Base-by-base conservation (phyloP, 2,888 invertebrate species). In the Hyposoter didymator region DNA sequence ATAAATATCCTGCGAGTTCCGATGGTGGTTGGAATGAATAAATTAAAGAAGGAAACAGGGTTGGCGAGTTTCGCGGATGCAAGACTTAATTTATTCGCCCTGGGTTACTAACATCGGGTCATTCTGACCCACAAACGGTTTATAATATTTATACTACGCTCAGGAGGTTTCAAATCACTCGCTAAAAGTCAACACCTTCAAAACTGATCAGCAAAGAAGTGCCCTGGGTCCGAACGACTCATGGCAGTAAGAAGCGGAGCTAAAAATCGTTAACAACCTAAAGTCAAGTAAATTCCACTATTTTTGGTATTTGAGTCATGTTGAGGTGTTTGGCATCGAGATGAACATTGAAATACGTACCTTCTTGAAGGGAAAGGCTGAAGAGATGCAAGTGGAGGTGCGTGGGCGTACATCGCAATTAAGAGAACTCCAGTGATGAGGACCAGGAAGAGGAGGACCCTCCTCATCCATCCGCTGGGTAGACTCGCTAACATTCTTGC, bases 381-480 rank as follows among this genome's bases (percentile, higher is more conserved):
- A 1, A 93, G 90, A 2, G 94, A 93, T 7, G 90, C 93, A 52
- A 93, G 93, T 8, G 93, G 93, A 64, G 94, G 94, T 75, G 93
- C 91, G 87, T 93, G 92, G 52, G 94, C 92, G 91, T 95, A 95
- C 92, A 95, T 94, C 82, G 95, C 95, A 87, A 95, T 93, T 88
- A 95, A 93, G 74, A 95, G 93, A 74, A 94, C 93, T 79, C 95
- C 94, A 86, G 95, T 95, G 90, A 95, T 92, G 87, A 95, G 90
- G 88, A 94, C 94, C 83, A 94, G 95, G 89, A 94, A 94, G 92
- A 94, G 95, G 93, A 95, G 95, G 93, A 92, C 95, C 91, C 94
- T 94, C 94, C 95, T 94, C 92, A 95, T 93, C 92, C 95, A 95
- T 89, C 94, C 95, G 93, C 95, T 95, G 90, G 95, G 94, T 93